Evolutionary conservation across 2,797 vertebrate species (phyloP).

Genomic region (Ambastaia sidthimunki): DNA sequence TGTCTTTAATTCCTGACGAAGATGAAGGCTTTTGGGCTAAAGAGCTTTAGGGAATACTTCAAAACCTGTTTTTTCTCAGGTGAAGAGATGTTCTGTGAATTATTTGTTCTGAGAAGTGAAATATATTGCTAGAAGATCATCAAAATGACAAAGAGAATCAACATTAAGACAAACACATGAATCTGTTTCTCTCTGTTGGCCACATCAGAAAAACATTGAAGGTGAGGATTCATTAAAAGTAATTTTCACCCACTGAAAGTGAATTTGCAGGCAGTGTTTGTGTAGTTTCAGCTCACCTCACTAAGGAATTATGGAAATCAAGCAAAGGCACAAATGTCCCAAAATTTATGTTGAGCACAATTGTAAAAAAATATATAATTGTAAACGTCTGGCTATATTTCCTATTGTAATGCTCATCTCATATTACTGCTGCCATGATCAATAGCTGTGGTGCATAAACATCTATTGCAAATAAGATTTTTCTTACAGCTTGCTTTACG

Average conservation of each 20-base stretch:
- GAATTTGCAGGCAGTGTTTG: neutral
- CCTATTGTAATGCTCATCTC: too few relatives aligned
- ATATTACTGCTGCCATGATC: neutral
- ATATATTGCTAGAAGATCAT: neutral
- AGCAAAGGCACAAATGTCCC: neutral
- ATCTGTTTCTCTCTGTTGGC: too few relatives aligned
- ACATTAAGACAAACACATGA: neutral
- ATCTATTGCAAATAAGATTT: neutral
- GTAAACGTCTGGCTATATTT: too few relatives aligned
- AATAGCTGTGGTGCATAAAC: neutral
- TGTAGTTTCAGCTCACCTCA: neutral
- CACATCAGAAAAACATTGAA: too few relatives aligned
- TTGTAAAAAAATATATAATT: too few relatives aligned
- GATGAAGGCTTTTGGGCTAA: constrained; percentile 8
- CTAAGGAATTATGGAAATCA: neutral
- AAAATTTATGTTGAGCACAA: neutral
- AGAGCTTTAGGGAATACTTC: constrained; percentile 21
- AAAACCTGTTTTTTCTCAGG: neutral
- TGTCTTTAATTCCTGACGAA: neutral
- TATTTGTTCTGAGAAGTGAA: constrained; percentile 3
- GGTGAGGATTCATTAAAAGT: too few relatives aligned
- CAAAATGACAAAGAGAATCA: neutral
- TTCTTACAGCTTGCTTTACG: neutral
- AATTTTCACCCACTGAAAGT: too few relatives aligned
- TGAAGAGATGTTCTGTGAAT: constrained; percentile 7